phyloP scores from a whole-genome alignment of 2,888 invertebrate species.

The Serrognathus titanus region DNA sequence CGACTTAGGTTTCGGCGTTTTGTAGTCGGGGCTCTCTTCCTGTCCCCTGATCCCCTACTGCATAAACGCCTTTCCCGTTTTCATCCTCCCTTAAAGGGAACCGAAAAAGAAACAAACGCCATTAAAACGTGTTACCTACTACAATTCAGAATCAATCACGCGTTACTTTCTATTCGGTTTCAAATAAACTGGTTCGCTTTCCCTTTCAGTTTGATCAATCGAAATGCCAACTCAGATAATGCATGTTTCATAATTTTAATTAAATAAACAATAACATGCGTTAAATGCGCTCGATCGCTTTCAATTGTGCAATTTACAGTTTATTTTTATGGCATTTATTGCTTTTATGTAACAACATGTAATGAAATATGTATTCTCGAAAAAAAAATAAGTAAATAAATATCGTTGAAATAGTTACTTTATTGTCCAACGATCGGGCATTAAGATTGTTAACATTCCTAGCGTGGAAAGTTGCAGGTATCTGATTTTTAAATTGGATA shows the following conservation, averaged over 20 bases:
- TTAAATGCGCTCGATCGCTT: slow-evolving; percentile 10
- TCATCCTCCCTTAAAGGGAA: neutral
- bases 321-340: slow-evolving; percentile 14
- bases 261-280: slow-evolving; percentile 20
- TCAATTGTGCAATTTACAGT: slow-evolving; percentile 12
- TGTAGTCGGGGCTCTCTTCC: neutral
- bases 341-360: slow-evolving; percentile 12
- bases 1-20: slow-evolving; percentile 15
- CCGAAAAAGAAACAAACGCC: neutral
- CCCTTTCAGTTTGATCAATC: slow-evolving; percentile 25
- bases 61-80: too few species aligned
- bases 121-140: slow-evolving; percentile 4
- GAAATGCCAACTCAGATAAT: slow-evolving; percentile 20
- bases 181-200: slow-evolving; percentile 26
- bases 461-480: slow-evolving; percentile 3
- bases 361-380: slow-evolving; percentile 13
- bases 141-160: slow-evolving; percentile 14
- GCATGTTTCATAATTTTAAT: slow-evolving; percentile 21
- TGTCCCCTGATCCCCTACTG: too few species aligned
- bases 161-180: slow-evolving; percentile 27
- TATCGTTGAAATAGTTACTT: slow-evolving; percentile 4
- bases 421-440: slow-evolving; percentile 11
- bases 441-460: slow-evolving; percentile 6
- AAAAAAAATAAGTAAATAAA: neutral
- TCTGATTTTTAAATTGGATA: too few species aligned